Conservation (phyloP, 2,797 vertebrate genomes). For the Chaenodraco wilsoni region DNA sequence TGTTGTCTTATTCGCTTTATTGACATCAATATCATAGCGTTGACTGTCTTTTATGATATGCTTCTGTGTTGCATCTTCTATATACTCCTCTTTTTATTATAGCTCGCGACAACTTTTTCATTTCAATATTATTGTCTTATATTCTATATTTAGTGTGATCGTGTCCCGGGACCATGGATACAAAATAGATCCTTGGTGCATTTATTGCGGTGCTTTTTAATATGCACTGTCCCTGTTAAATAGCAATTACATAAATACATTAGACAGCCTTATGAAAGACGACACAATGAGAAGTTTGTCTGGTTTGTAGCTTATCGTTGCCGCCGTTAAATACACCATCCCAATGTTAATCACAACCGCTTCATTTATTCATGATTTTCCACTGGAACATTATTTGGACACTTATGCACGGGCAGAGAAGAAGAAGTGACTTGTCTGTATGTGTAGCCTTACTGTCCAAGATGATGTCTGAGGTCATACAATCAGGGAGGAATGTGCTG, state of each 20-base stretch:
- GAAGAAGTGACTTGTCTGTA: slow-evolving; percentile 9
- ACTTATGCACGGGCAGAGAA: slow-evolving; percentile 20
- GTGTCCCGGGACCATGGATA: neutral
- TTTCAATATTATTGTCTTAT: neutral
- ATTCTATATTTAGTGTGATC: neutral
- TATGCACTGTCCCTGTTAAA: neutral
- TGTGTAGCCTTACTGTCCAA: slow-evolving; percentile 7
- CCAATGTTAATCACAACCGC: slow-evolving; percentile 33
- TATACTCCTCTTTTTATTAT: neutral
- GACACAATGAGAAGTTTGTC: slow-evolving; percentile 1
- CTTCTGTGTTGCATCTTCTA: neutral
- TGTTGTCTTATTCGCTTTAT: neutral
- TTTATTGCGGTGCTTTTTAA: neutral
- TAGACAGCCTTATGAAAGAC: neutral
- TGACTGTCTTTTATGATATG: neutral
- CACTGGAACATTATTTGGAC: slow-evolving; percentile 31
- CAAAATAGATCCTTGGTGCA: neutral
- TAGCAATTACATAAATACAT: neutral
- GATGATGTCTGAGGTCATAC: slow-evolving; percentile 25
- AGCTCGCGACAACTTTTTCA: neutral
- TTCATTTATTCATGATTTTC: slow-evolving; percentile 43
- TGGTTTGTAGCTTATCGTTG: neutral
- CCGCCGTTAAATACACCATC: slow-evolving; percentile 18
- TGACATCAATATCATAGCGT: neutral
- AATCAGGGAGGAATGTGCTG: slow-evolving; percentile 19